Conservation (phyloP, 2,888 invertebrate genomes). For the Formica aserva region DNA sequence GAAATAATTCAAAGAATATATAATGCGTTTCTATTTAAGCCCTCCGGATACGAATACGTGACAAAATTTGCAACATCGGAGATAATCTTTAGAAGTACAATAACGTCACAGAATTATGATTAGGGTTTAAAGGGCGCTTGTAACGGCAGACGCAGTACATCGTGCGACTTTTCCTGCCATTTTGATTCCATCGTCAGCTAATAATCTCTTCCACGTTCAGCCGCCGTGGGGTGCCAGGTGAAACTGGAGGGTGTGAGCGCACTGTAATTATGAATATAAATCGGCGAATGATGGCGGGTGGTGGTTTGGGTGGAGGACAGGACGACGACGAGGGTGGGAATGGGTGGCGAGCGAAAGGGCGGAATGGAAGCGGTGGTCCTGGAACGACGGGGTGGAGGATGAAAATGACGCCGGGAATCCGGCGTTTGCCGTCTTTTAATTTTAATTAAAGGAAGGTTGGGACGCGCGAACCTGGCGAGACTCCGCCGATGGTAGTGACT, state of each 20-base stretch:
- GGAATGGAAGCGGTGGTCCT: slow-evolving; percentile 40
- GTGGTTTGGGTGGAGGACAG: slow-evolving; percentile 63
- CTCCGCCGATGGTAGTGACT: slow-evolving; percentile 47
- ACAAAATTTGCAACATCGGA: neutral
- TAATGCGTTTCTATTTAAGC: neutral
- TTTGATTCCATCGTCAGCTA: slow-evolving; percentile 80
- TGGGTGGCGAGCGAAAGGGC: slow-evolving; percentile 33
- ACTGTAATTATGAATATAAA: slow-evolving; percentile 84
- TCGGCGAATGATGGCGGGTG: slow-evolving; percentile 77
- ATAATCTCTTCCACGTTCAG: slow-evolving; percentile 79
- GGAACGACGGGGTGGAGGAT: slow-evolving; percentile 64
- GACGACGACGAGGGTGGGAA: slow-evolving; percentile 34
- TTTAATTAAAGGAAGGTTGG: slow-evolving; percentile 84
- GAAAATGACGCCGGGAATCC: slow-evolving; percentile 79
- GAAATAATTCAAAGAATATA: neutral
- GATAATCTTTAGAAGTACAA: slow-evolving; percentile 43
- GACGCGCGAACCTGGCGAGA: slow-evolving; percentile 53
- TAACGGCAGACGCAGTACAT: slow-evolving; percentile 58
- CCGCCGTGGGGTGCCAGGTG: slow-evolving; percentile 74
- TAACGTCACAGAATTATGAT: slow-evolving; percentile 58
- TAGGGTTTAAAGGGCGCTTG: slow-evolving; percentile 51
- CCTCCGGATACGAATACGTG: neutral
- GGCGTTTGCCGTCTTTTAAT: slow-evolving; percentile 84
- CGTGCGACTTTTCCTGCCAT: slow-evolving; percentile 68
- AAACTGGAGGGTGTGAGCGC: slow-evolving; percentile 66